Conservation (phyloP, 2,888 invertebrate genomes). For the Dyspetes luteomarginatus region DNA sequence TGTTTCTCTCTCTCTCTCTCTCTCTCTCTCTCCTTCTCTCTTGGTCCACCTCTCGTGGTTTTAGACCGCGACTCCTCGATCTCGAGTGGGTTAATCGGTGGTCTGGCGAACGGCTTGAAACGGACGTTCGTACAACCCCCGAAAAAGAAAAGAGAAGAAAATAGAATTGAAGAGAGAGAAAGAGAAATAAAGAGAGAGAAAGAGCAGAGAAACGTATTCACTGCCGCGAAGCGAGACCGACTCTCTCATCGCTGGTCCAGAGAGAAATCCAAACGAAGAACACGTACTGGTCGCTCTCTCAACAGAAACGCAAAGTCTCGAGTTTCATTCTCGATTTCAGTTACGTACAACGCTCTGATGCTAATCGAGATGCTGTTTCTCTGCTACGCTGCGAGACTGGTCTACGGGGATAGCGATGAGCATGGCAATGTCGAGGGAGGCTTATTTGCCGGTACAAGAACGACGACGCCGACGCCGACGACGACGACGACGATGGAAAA, state of each 20-base stretch:
- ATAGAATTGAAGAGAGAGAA: background rate
- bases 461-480: conserved; percentile 3
- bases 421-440: conserved; percentile 13
- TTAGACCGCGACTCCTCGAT: conserved; percentile 30
- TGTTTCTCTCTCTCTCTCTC: conserved; percentile 8
- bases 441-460: conserved; percentile 21
- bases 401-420: conserved; percentile 84
- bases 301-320: conserved; percentile 59
- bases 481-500: conserved; percentile 23
- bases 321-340: conserved; percentile 84
- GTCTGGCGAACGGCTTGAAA: conserved; percentile 30
- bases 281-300: background rate
- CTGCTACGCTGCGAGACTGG: conserved; percentile 86
- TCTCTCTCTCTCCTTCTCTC: conserved; percentile 17
- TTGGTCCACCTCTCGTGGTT: conserved; percentile 26
- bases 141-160: background rate
- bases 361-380: conserved; percentile 89
- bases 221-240: background rate
- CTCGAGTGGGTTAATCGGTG: conserved; percentile 47
- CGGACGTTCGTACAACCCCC: background rate
- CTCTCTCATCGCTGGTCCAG: background rate
- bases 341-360: conserved; percentile 88
- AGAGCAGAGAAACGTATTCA: conserved; percentile 27
- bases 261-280: background rate
- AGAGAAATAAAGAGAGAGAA: conserved; percentile 6